phyloP scores from a whole-genome alignment of 2,888 invertebrate species.

The Argyra leucocephala region DNA sequence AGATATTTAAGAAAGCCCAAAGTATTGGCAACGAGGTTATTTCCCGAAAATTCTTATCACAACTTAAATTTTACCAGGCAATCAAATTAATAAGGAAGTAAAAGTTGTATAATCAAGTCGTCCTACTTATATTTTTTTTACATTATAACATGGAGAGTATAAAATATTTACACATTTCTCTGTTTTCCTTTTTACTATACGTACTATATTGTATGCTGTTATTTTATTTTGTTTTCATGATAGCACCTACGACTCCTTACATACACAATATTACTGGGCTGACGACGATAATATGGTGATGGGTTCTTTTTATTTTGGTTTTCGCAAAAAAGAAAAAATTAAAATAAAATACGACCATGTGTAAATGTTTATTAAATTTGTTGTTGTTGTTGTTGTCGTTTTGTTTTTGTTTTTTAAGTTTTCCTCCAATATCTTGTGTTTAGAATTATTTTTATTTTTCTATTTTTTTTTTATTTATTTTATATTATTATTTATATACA shows the following conservation, averaged over 20 bases:
- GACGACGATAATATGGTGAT: too few relatives aligned
- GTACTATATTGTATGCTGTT: too few relatives aligned
- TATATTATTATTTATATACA: neutral
- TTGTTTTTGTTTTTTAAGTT: neutral
- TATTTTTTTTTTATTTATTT: neutral
- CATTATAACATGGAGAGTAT: neutral
- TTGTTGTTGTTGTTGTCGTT: neutral
- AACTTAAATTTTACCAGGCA: constrained; percentile 39
- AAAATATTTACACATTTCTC: too few relatives aligned
- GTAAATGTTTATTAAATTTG: too few relatives aligned
- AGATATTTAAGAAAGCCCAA: too few relatives aligned
- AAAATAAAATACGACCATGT: too few relatives aligned
- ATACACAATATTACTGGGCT: too few relatives aligned
- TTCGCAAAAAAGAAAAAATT: too few relatives aligned
- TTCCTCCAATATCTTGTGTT: neutral
- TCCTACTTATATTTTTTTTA: neutral
- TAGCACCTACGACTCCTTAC: neutral
- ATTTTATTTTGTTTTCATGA: neutral
- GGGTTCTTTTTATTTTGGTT: too few relatives aligned
- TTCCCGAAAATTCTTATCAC: constrained; percentile 37
- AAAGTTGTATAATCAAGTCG: neutral
- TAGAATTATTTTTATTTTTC: neutral
- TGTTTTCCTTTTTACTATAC: neutral
- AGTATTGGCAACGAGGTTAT: neutral
- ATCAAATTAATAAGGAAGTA: constrained; percentile 34